Percentiles rank a stretch among this genome's conserved stretches.
Evolutionary conservation across 1,140 invertebrate genomes (phyloP).

Genomic region (Ridgeia piscesae): DNA sequence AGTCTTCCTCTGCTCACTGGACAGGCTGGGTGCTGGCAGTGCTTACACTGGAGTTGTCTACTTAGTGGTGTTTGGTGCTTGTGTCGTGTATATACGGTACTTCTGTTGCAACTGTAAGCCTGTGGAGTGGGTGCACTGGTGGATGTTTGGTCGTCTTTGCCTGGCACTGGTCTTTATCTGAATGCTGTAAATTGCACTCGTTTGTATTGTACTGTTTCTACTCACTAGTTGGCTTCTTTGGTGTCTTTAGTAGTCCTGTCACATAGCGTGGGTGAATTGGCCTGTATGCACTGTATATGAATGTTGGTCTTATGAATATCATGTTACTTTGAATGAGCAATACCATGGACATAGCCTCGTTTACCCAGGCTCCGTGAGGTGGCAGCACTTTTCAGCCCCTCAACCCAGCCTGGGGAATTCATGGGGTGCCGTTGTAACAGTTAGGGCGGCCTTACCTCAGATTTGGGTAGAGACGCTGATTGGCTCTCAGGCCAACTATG

Average conservation of each 20-base stretch:
- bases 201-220: neutral
- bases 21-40: neutral
- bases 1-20: neutral
- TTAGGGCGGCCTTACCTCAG: too few species aligned
- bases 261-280: neutral
- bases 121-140: neutral
- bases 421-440: too few species aligned
- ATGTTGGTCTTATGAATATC: too few species aligned
- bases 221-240: neutral
- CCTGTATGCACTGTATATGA: neutral
- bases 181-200: neutral
- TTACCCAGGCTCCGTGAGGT: too few species aligned
- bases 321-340: too few species aligned
- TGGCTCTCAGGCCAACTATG: too few species aligned
- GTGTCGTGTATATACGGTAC: neutral
- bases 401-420: too few species aligned
- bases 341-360: too few species aligned
- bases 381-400: too few species aligned
- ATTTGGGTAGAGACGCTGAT: too few species aligned
- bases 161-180: neutral
- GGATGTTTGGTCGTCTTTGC: too few species aligned
- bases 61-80: neutral
- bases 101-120: neutral
- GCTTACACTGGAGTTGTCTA: neutral
- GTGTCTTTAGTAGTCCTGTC: neutral